phyloP scores from a whole-genome alignment of 2,888 invertebrate species.

The Halictus quadricinctus region DNA sequence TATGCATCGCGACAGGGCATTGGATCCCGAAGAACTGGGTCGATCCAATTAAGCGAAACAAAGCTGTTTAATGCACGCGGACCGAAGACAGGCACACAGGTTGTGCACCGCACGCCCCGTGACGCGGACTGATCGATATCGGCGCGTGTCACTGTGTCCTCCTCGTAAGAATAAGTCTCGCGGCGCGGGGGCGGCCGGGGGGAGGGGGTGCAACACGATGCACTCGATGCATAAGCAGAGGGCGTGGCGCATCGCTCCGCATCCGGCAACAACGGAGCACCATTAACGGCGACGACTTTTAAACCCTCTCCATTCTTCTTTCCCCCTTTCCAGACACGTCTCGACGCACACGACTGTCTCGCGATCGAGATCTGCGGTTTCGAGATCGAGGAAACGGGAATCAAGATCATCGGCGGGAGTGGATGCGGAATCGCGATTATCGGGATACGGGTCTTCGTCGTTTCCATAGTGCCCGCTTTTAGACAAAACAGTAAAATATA shows the following conservation, averaged over 20 bases:
- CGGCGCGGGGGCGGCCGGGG: not conserved
- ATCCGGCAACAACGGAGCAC: not conserved
- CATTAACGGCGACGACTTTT: not conserved
- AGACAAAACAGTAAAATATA: no score
- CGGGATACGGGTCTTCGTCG: no score
- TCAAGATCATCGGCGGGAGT: not conserved
- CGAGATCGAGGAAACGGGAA: not conserved
- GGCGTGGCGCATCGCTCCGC: slow-evolving; percentile 43
- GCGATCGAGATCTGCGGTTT: not conserved
- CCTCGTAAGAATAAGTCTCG: slow-evolving; percentile 50
- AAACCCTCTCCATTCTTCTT: not conserved
- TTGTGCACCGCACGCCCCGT: slow-evolving; percentile 33
- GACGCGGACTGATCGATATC: slow-evolving; percentile 62
- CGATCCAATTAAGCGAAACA: slow-evolving; percentile 71
- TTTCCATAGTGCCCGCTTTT: not conserved
- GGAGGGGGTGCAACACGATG: not conserved
- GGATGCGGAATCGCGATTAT: not conserved
- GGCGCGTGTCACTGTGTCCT: slow-evolving; percentile 49
- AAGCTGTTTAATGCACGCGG: slow-evolving; percentile 66
- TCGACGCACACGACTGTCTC: not conserved
- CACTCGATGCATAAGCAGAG: slow-evolving; percentile 35
- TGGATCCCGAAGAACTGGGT: slow-evolving; percentile 63
- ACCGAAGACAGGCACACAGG: slow-evolving; percentile 36
- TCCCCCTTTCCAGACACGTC: not conserved
- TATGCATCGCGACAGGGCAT: slow-evolving; percentile 59